Evolutionary conservation across 2,113 vertebrate genomes (phyloP).

Genomic region (Gallinago media): DNA sequence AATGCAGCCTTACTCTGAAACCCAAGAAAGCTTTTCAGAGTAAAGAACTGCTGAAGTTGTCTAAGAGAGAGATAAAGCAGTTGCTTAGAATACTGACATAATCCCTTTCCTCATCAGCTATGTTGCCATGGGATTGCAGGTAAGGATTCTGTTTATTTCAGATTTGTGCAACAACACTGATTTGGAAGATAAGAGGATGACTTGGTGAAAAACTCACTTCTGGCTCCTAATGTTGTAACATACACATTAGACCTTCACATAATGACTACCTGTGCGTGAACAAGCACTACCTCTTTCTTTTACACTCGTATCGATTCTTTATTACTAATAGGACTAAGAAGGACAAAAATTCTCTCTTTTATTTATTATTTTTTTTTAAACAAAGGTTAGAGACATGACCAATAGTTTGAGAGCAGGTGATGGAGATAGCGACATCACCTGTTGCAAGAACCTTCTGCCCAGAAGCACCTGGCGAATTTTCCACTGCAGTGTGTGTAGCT

Average conservation of each 20-base stretch:
- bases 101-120: neutral
- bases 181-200: neutral
- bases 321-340: neutral
- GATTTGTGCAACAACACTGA: neutral
- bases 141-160: slow-evolving; percentile 23
- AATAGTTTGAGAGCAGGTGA: neutral
- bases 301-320: neutral
- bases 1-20: neutral
- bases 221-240: neutral
- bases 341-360: neutral
- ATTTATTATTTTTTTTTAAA: too few relatives aligned
- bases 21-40: neutral
- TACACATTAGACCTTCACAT: neutral
- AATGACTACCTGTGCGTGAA: neutral
- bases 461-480: neutral
- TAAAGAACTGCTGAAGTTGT: neutral
- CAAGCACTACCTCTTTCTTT: neutral
- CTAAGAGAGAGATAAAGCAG: neutral
- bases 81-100: neutral
- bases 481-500: neutral
- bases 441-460: neutral
- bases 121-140: neutral
- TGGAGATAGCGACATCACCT: neutral
- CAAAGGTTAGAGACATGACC: neutral
- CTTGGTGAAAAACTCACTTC: neutral